Evolutionary conservation across 1,140 invertebrate genomes (phyloP), one percentile per base, ranked within the genome.

Genomic region (Olivierus martensii): DNA sequence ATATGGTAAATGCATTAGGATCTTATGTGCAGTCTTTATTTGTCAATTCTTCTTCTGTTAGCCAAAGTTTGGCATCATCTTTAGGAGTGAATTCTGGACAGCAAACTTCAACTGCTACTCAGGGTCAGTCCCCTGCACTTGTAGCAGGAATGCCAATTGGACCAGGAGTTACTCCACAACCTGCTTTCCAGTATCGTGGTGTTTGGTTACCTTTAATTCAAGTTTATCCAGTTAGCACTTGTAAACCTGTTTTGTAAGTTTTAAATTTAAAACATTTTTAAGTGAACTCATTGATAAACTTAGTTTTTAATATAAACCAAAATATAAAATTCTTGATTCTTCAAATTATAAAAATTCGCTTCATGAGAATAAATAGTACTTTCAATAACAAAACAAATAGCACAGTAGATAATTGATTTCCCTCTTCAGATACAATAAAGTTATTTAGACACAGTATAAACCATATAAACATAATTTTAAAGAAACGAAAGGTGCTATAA

Each of bases 1-100:
- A 96, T 68, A 95, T 95, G 63, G 87, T 97, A 18, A 94, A 92
- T 69, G 88, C 88, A 44, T 73, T 96, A 57, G 90, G 89, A 37
- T 84, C 88, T 5, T 96, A 89, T 70, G 86, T 95, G n/a, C 90
- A 96, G 65, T 92, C 87, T 48, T 75, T 92, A 41, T 92, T 96
- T 72, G 79, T 89, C 39, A 41, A 28, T 28, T 43, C 47, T 10
- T 52, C 35, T 41, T 41, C 46, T 21, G 36, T 49, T 18, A 51
- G 43, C 12, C 52, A 49, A 38, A 63, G 59, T 57, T 15, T 59
- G 17, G 10, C 59, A 22, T 21, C 55, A 4, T 53, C 51, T 12
- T 53, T 57, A 37, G 55, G 53, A 42, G 19, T 49, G 39, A 43
- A 56, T 19, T 42, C 46, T 48, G 45, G 49, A 17, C 53, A 50